Percentiles rank a stretch among this genome's conserved stretches.
These are phyloP conservation scores for Neodiprion fabricii DNA, from an alignment of 1,140 invertebrate species.

Conservation along the genomic window DNA sequence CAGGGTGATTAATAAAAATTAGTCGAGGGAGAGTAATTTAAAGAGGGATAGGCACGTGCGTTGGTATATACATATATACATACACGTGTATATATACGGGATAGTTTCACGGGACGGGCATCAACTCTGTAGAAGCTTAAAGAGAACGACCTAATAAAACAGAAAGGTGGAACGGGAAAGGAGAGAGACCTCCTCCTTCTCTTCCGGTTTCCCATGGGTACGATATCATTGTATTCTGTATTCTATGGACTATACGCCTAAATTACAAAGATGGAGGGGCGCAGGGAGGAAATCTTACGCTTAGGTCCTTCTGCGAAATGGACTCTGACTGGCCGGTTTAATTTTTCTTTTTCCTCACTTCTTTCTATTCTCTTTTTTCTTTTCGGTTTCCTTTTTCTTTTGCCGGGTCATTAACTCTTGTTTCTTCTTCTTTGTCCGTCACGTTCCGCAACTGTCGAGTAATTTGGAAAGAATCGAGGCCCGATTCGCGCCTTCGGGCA, in stretches of 20 bases:
- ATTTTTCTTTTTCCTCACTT: too few species aligned
- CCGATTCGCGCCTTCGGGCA: too few species aligned
- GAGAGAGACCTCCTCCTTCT: neutral
- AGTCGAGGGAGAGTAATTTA: constrained; percentile 1
- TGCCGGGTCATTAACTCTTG: neutral
- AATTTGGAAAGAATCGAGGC: too few species aligned
- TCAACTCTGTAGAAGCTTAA: neutral
- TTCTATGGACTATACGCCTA: constrained; percentile 4
- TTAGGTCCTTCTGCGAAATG: neutral
- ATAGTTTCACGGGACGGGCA: neutral
- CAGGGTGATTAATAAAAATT: constrained; percentile 6
- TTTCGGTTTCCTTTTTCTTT: too few species aligned
- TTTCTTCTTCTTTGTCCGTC: neutral
- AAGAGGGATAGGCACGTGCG: neutral
- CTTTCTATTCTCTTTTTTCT: too few species aligned
- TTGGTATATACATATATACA: too few species aligned
- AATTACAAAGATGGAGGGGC: neutral
- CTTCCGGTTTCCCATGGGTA: neutral
- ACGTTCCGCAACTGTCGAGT: neutral
- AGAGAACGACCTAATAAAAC: constrained; percentile 1
- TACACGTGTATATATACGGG: too few species aligned
- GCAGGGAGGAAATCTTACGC: neutral
- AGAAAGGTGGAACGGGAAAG: neutral
- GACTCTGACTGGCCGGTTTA: neutral
- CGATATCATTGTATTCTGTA: constrained; percentile 7